Evolutionary conservation across 2,888 invertebrate genomes (phyloP).

Genomic region (Galeruca laticollis): DNA sequence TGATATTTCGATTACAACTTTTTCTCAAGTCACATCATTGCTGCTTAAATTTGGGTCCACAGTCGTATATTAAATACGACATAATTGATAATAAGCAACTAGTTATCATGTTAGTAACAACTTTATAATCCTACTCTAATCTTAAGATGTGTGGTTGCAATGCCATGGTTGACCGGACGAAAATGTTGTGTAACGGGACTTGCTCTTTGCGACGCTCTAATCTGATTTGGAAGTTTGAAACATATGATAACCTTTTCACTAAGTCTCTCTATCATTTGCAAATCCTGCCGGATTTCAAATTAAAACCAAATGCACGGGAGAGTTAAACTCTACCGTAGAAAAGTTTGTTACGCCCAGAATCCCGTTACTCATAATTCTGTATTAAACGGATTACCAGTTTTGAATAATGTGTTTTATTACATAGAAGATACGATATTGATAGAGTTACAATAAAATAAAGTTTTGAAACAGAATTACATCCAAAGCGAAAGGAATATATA

Average conservation of each 20-base stretch:
- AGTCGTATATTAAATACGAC: too few species aligned
- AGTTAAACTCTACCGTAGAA: constrained; percentile 8
- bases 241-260: constrained; percentile 22
- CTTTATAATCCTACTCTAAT: constrained; percentile 5
- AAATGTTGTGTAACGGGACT: constrained; percentile 13
- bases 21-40: too few species aligned
- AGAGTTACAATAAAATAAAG: not conserved
- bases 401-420: constrained; percentile 6
- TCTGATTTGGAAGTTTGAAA: constrained; percentile 19
- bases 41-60: too few species aligned
- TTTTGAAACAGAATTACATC: too few species aligned
- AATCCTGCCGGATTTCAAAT: constrained; percentile 20
- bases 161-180: not conserved
- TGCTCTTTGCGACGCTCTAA: constrained; percentile 7
- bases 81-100: too few species aligned
- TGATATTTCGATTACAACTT: too few species aligned
- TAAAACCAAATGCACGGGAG: constrained; percentile 17
- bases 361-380: constrained; percentile 14
- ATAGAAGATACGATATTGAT: not conserved
- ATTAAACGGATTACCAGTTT: constrained; percentile 12
- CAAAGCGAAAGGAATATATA: too few species aligned
- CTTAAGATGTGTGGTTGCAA: not conserved
- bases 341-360: not conserved
- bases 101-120: not conserved
- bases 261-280: constrained; percentile 20